A percentile compares a stretch with the other conserved stretches of the same genome.
Evolutionary conservation across 2,113 vertebrate species (phyloP).

Genomic region (Capreolus pygargus): DNA sequence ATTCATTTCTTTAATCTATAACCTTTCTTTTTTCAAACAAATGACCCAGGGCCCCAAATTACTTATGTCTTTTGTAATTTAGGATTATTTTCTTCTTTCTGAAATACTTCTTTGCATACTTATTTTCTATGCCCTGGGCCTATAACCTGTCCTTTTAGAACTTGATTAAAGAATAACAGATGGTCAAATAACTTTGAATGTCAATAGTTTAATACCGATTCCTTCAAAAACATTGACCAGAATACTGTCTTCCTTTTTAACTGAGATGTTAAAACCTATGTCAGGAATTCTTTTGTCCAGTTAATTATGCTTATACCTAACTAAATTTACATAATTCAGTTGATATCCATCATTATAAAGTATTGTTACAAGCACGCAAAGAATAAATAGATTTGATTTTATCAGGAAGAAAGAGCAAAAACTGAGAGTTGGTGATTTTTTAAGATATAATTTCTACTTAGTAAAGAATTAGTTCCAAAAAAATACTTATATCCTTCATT

Average conservation of each 20-base stretch:
- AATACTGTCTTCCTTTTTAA: constrained; percentile 45
- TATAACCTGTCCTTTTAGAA: background rate
- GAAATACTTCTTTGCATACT: background rate
- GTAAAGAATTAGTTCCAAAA: background rate
- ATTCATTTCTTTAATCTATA: background rate
- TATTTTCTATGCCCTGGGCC: background rate
- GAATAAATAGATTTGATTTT: constrained; percentile 43
- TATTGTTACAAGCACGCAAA: constrained; percentile 29
- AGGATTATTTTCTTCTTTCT: background rate
- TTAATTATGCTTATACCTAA: constrained; percentile 54
- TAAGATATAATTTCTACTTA: constrained; percentile 25
- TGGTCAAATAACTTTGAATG: background rate
- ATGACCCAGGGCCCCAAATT: background rate
- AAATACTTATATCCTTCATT: background rate
- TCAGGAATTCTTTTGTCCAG: background rate
- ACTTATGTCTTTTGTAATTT: background rate
- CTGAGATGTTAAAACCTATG: constrained; percentile 41
- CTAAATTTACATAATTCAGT: constrained; percentile 51
- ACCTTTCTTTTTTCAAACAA: background rate
- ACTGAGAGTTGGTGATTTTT: constrained; percentile 40
- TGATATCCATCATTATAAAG: constrained; percentile 55
- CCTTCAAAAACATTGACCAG: constrained; percentile 22
- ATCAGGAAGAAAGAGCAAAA: constrained; percentile 11
- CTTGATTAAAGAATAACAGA: constrained; percentile 22
- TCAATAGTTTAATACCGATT: constrained; percentile 32